These are phyloP conservation scores for Semibalanus balanoides DNA, from an alignment of 1,140 invertebrate species.

Conservation along the genomic window DNA sequence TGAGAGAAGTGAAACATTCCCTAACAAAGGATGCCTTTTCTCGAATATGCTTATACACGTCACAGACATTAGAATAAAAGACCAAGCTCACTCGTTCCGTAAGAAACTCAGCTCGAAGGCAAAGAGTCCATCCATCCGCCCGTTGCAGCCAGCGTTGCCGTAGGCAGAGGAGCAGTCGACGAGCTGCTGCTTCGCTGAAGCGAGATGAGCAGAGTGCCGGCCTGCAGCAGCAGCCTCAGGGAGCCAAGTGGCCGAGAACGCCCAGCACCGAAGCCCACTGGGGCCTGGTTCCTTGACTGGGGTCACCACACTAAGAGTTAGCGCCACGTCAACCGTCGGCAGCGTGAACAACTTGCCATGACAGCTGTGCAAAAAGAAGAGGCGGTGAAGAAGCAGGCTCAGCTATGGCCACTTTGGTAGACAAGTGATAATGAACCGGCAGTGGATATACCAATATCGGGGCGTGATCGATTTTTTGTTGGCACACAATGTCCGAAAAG, in stretches of 20 bases:
- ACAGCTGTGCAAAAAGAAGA: not conserved
- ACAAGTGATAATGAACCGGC: no score
- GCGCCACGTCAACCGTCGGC: slow-evolving; percentile 31
- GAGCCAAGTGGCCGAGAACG: slow-evolving; percentile 54
- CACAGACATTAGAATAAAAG: not conserved
- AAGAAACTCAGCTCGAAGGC: slow-evolving; percentile 48
- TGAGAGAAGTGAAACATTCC: no score
- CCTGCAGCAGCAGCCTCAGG: slow-evolving; percentile 83
- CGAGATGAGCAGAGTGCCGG: slow-evolving; percentile 67
- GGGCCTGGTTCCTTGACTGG: slow-evolving; percentile 32
- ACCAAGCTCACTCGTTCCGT: no score
- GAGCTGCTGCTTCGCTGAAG: slow-evolving; percentile 92
- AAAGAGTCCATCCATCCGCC: slow-evolving; percentile 86
- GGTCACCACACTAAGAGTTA: slow-evolving; percentile 30
- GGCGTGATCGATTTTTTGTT: no score
- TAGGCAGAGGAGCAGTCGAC: slow-evolving; percentile 81
- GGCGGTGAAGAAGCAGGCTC: no score
- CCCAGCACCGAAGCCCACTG: slow-evolving; percentile 31
- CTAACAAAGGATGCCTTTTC: not conserved
- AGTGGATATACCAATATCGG: no score
- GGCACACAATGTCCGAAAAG: no score
- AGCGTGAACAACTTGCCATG: not conserved
- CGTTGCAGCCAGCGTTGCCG: slow-evolving; percentile 91
- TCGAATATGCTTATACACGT: not conserved
- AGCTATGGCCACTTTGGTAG: no score